Percentiles rank a stretch among this genome's conserved stretches.
Conservation (phyloP, 2,797 vertebrate genomes). For the Tauraco hartlaubi region DNA sequence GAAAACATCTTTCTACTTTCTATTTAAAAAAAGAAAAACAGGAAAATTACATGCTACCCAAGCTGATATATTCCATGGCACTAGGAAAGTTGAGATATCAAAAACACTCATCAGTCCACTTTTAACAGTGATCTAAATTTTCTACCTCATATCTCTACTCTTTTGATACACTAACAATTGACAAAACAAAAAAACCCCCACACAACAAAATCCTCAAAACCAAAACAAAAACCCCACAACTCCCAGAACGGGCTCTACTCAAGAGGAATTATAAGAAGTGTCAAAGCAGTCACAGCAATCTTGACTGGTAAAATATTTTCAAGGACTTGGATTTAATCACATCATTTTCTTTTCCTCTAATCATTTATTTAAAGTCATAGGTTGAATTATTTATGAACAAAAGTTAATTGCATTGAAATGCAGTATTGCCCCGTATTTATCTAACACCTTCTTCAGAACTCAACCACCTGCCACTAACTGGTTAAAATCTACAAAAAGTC, state of each 20-base stretch:
- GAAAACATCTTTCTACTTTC: not conserved
- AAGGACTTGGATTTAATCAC: constrained; percentile 39
- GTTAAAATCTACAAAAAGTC: constrained; percentile 1
- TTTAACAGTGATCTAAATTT: not conserved
- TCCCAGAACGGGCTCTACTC: not conserved
- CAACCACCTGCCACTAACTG: not conserved
- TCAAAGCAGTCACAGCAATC: not conserved
- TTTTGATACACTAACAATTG: not conserved
- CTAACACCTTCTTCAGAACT: not conserved
- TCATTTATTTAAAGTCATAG: constrained; percentile 37
- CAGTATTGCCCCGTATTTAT: constrained; percentile 10
- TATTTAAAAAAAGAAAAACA: not conserved
- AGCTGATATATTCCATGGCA: not conserved
- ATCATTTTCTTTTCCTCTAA: constrained; percentile 35
- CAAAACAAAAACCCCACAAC: fast-evolving
- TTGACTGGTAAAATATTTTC: not conserved
- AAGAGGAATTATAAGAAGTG: not conserved
- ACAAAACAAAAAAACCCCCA: not conserved
- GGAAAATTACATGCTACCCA: not conserved
- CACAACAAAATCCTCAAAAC: not conserved
- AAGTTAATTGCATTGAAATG: constrained; percentile 48
- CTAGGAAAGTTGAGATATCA: not conserved
- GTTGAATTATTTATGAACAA: constrained; percentile 50
- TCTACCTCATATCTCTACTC: not conserved
- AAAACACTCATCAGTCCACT: not conserved